phyloP scores from a whole-genome alignment of 2,797 vertebrate genomes.

The Thalassophryne amazonica region DNA sequence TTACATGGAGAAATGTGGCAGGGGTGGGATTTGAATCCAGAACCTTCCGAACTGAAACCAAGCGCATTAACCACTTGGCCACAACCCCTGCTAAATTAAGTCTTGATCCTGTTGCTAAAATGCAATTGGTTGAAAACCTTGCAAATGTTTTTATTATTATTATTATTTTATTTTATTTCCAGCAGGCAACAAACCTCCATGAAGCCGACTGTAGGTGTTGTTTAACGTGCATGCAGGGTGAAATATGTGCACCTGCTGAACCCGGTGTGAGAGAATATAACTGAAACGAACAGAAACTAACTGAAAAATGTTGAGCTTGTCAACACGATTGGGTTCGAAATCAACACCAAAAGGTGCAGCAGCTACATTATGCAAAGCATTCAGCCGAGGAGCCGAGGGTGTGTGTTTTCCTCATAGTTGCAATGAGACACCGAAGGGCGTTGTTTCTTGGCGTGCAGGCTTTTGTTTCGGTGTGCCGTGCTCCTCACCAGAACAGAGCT shows the following conservation, averaged over 20 bases:
- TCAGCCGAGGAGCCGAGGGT: not conserved
- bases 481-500: slow-evolving; percentile 41
- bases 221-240: not conserved
- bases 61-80: too few species aligned
- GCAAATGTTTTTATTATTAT: not conserved
- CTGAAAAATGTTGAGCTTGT: not conserved
- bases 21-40: too few species aligned
- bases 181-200: not conserved
- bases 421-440: slow-evolving; percentile 19
- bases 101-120: not conserved
- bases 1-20: too few species aligned
- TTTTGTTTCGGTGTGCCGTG: slow-evolving; percentile 61
- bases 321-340: not conserved
- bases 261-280: slow-evolving; percentile 5
- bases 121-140: too few species aligned
- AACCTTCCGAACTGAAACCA: too few species aligned
- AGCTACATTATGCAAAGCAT: not conserved
- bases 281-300: not conserved
- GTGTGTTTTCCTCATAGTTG: slow-evolving; percentile 14
- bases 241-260: slow-evolving; percentile 23
- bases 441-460: slow-evolving; percentile 44
- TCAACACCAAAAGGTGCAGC: not conserved
- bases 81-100: too few species aligned
- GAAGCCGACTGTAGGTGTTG: not conserved
- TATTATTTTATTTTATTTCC: too few species aligned